Percentiles rank a stretch among this genome's conserved stretches.
phyloP scores from a whole-genome alignment of 2,888 invertebrate genomes.

The Criorhina ranunculi region DNA sequence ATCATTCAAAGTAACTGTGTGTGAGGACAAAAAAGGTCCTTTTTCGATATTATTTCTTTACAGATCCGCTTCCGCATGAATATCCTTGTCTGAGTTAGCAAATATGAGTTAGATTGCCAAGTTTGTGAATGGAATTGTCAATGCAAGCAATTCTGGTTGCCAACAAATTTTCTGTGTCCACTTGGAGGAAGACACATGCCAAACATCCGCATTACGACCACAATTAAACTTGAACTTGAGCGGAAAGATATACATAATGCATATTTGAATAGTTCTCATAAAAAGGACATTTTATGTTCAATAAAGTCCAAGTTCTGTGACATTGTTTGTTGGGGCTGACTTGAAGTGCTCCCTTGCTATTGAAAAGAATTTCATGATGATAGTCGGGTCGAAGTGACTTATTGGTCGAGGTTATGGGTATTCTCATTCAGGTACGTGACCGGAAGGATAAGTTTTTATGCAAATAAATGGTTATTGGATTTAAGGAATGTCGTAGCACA shows the following conservation, averaged over 20 bases:
- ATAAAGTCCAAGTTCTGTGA: background rate
- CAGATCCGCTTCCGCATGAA: background rate
- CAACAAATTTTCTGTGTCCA: background rate
- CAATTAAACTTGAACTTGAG: constrained; percentile 30
- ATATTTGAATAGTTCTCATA: constrained; percentile 17
- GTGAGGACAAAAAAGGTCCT: background rate
- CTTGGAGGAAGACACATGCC: too few species aligned
- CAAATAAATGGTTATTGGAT: too few species aligned
- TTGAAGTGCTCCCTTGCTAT: background rate
- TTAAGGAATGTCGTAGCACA: too few species aligned
- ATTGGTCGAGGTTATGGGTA: too few species aligned
- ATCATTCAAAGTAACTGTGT: background rate
- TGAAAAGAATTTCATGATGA: background rate
- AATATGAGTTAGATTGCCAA: background rate
- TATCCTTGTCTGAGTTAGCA: background rate
- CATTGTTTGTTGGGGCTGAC: background rate
- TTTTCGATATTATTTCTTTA: constrained; percentile 6
- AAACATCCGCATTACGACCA: background rate
- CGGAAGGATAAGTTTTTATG: too few species aligned
- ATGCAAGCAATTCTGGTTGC: constrained; percentile 7
- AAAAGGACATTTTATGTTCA: constrained; percentile 16
- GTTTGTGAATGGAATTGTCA: constrained; percentile 12
- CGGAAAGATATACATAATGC: constrained; percentile 14
- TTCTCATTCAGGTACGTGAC: too few species aligned
- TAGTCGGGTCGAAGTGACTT: background rate